A percentile compares a stretch with the other conserved stretches of the same genome.
phyloP scores from a whole-genome alignment of 1,140 invertebrate species.

The Muscidifurax raptorellus region DNA sequence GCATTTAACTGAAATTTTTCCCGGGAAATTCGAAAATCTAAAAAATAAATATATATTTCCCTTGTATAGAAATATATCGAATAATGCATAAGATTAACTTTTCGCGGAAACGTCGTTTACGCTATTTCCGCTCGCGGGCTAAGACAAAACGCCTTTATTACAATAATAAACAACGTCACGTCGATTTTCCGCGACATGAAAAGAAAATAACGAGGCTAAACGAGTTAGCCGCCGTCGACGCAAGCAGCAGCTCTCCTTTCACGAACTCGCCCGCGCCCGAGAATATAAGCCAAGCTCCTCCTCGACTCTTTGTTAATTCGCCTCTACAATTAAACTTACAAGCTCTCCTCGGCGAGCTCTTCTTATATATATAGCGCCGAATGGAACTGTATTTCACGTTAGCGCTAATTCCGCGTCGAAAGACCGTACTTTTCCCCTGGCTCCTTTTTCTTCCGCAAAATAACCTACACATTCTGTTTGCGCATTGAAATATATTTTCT shows the following conservation, averaged over 20 bases:
- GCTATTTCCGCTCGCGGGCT: no score
- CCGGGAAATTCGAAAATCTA: no score
- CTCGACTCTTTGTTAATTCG: slow-evolving; percentile 32
- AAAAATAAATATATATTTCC: no score
- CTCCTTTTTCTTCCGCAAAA: background rate
- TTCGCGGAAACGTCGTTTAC: no score
- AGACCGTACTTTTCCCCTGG: background rate
- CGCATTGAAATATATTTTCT: background rate
- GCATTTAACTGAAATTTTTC: no score
- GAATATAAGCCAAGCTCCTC: background rate
- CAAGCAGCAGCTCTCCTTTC: background rate
- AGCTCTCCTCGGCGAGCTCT: background rate
- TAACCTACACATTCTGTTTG: background rate
- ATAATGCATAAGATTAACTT: no score
- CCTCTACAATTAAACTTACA: slow-evolving; percentile 29
- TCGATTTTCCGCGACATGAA: background rate
- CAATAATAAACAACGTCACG: background rate
- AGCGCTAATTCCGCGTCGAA: slow-evolving; percentile 30
- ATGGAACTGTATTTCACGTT: slow-evolving; percentile 24
- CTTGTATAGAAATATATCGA: no score
- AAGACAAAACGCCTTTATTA: background rate
- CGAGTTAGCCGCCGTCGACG: background rate
- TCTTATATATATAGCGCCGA: background rate
- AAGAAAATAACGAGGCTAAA: slow-evolving; percentile 12
- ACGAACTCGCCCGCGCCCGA: background rate